phyloP scores from a whole-genome alignment of 2,113 vertebrate genomes.

The Istiophorus platypterus region DNA sequence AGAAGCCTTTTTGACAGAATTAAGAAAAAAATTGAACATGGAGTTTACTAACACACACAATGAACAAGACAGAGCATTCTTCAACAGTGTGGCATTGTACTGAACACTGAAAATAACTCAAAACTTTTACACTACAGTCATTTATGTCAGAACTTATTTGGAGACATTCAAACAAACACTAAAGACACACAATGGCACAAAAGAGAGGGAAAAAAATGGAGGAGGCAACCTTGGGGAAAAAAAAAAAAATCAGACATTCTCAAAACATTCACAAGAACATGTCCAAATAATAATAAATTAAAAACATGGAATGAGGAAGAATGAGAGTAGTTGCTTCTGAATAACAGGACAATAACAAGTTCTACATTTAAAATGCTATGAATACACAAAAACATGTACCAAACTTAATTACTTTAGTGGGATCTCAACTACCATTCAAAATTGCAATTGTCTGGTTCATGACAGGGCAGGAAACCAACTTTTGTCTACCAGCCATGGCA shows the following conservation, averaged over 20 bases:
- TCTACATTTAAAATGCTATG: slow-evolving; percentile 27
- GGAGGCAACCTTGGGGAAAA: slow-evolving; percentile 45
- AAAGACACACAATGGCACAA: slow-evolving; percentile 62
- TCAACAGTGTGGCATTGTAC: slow-evolving; percentile 56
- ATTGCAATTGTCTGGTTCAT: slow-evolving; percentile 11
- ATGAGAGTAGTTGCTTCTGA: slow-evolving; percentile 64
- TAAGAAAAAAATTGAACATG: slow-evolving; percentile 44
- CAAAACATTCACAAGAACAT: slow-evolving; percentile 60
- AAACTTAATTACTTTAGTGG: slow-evolving; percentile 28
- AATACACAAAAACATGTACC: slow-evolving; percentile 31
- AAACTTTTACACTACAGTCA: slow-evolving; percentile 21
- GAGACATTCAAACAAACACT: slow-evolving; percentile 68
- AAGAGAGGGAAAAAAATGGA: background rate
- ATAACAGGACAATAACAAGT: slow-evolving; percentile 56
- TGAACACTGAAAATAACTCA: slow-evolving; percentile 56
- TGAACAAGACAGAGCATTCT: slow-evolving; percentile 62
- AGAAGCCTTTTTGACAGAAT: slow-evolving; percentile 73
- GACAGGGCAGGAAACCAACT: slow-evolving; percentile 37
- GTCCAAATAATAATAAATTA: background rate
- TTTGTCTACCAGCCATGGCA: background rate
- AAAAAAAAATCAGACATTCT: slow-evolving; percentile 40
- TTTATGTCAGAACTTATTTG: slow-evolving; percentile 61
- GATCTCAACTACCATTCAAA: slow-evolving; percentile 39
- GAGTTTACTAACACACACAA: slow-evolving; percentile 53
- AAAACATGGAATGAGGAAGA: slow-evolving; percentile 53